Base-by-base conservation (phyloP, 2,888 invertebrate genomes). In the Seira ritae region DNA sequence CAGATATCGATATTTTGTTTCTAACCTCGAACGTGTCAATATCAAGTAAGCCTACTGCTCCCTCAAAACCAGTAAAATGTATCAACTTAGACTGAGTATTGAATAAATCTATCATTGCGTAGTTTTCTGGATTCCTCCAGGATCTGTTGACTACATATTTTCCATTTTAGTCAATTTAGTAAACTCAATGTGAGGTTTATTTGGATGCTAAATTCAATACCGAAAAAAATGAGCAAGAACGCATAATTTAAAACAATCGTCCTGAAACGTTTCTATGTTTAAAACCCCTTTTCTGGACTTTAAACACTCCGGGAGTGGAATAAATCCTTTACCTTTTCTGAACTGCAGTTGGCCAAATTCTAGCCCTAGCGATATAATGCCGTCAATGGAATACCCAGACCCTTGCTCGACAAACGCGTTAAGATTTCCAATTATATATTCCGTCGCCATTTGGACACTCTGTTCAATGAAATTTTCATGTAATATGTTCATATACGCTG, bases 171-270 rank as follows among this genome's bases (percentile, higher is more conserved):
- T 12, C 10, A 42, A 20, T 17, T 69, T 31, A 10, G 42, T 17
- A 37, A 1, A n/a, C n/a, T n/a, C 31, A 31, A 31, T n/a, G 31
- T 68, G 19, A n/a, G 3, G n/a, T 69, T 42, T 4, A 4, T 17
- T 19, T 17, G 31, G 42, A 1, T 37, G 20, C 10, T 24, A 0
- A 19, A 69, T 42, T 20, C 1, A 42, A 8, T 42, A 31, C 6
- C 15, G 1, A 1, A 1, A 69, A 10, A 69, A 15, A 69, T 20
- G 17, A 15, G 37, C 42, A 1, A 69, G 17, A 42, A 69, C 17
- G 17, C 69, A 69, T n/a, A 69, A 42, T 42, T 69, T 69, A n/a
- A 69, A 69, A 69, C 69, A 69, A 20, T 69, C 17, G 12, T 69
- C 19, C 10, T 42, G 15, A 12, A 4, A 0, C 3, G 67, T 68